phyloP scores from a whole-genome alignment of 2,797 vertebrate genomes.

The Malacoctenus gilli region DNA sequence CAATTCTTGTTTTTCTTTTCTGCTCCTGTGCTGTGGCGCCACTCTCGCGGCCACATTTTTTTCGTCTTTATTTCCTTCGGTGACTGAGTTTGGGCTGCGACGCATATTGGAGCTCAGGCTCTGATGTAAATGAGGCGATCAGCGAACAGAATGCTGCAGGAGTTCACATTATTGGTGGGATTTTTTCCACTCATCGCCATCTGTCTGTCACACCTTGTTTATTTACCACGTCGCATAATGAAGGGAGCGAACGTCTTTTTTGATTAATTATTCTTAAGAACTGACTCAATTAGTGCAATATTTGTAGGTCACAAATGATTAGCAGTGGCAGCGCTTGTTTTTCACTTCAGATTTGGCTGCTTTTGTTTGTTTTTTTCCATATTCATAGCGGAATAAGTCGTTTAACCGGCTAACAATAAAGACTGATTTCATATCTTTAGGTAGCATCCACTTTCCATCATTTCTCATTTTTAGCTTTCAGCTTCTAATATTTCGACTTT shows the following conservation, averaged over 20 bases:
- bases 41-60: too few relatives aligned
- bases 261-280: constrained; percentile 40
- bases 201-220: constrained; percentile 62
- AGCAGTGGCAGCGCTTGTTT: constrained; percentile 19
- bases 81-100: too few relatives aligned
- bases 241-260: constrained; percentile 40
- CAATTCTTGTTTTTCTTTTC: constrained; percentile 69
- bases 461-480: too few relatives aligned
- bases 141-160: constrained; percentile 35
- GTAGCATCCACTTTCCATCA: too few relatives aligned
- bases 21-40: constrained; percentile 31
- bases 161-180: constrained; percentile 52
- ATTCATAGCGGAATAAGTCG: neutral
- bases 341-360: constrained; percentile 8
- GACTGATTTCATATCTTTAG: too few relatives aligned
- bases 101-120: constrained; percentile 24
- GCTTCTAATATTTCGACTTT: too few relatives aligned
- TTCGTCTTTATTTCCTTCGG: too few relatives aligned
- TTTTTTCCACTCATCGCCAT: constrained; percentile 45
- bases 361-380: constrained; percentile 1
- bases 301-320: constrained; percentile 44
- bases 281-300: constrained; percentile 42
- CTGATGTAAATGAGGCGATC: constrained; percentile 18
- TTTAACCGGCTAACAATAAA: too few relatives aligned
- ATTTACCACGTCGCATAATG: constrained; percentile 37